Evolutionary conservation across 2,113 vertebrate species (phyloP).

Genomic region (Xenopus laevis): DNA sequence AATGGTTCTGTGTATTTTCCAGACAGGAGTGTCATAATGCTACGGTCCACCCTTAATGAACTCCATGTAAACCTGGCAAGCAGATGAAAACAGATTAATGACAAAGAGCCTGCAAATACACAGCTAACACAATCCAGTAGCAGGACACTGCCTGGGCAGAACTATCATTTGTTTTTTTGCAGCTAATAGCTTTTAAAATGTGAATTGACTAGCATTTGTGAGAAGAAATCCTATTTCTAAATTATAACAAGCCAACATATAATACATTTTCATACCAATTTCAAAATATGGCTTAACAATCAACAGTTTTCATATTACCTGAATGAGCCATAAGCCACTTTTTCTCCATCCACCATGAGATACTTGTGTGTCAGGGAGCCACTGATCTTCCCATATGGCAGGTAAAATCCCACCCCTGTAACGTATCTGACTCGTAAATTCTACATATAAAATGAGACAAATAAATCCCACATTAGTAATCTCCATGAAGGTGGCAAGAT

Average conservation of each 20-base stretch:
- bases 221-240: too few relatives aligned
- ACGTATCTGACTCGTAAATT: conserved; percentile 80
- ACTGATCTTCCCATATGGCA: conserved; percentile 77
- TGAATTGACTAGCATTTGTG: too few relatives aligned
- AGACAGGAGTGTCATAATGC: conserved; percentile 83
- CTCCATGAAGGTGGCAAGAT: too few relatives aligned
- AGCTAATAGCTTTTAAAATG: too few relatives aligned
- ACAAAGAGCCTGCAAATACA: background rate
- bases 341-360: conserved; percentile 92
- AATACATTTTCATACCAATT: too few relatives aligned
- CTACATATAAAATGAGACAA: conserved; percentile 56
- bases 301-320: conserved; percentile 58
- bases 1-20: conserved; percentile 88
- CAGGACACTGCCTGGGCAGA: too few relatives aligned
- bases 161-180: background rate
- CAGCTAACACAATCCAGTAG: background rate
- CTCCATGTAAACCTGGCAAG: conserved; percentile 84
- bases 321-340: conserved; percentile 88
- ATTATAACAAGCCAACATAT: too few relatives aligned
- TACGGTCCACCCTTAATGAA: conserved; percentile 84
- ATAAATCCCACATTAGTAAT: background rate
- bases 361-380: conserved; percentile 80
- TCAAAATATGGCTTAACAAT: too few relatives aligned
- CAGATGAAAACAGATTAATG: background rate
- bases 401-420: conserved; percentile 74